Evolutionary conservation across 2,888 invertebrate species (phyloP).

Genomic region (Dasypolia templi): DNA sequence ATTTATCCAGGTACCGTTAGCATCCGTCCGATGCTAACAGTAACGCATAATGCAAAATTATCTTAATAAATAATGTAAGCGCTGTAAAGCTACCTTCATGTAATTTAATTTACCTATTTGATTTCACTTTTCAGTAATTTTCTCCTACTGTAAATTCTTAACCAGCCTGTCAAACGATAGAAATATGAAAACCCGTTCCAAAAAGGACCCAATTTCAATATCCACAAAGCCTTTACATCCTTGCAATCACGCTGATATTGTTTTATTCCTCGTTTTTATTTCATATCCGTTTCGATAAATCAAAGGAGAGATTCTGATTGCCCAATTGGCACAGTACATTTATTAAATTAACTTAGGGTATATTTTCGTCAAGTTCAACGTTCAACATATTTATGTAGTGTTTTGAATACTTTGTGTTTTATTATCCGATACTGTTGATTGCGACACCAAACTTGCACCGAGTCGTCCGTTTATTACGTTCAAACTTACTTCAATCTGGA

Average conservation of each 20-base stretch:
- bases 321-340: background rate
- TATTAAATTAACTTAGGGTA: background rate
- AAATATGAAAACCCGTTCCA: slow-evolving; percentile 3
- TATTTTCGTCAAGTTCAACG: too few species aligned
- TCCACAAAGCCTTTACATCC: slow-evolving; percentile 3
- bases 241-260: background rate
- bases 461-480: background rate
- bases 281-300: slow-evolving; percentile 17
- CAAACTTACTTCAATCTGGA: background rate
- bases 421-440: background rate
- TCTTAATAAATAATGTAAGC: background rate
- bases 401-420: background rate
- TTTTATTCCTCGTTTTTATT: slow-evolving; percentile 9
- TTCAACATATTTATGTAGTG: background rate
- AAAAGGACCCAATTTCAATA: slow-evolving; percentile 12
- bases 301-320: slow-evolving; percentile 10
- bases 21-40: background rate
- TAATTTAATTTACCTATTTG: too few species aligned
- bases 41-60: background rate
- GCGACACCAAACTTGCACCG: background rate
- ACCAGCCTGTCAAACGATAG: background rate
- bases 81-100: background rate
- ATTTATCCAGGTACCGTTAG: background rate
- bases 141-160: background rate
- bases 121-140: background rate